Evolutionary conservation across 37 sponge, comb jelly and placozoan species (phyloP), one percentile per base, ranked within the genome.

Genomic region (Dysidea cf. avara): DNA sequence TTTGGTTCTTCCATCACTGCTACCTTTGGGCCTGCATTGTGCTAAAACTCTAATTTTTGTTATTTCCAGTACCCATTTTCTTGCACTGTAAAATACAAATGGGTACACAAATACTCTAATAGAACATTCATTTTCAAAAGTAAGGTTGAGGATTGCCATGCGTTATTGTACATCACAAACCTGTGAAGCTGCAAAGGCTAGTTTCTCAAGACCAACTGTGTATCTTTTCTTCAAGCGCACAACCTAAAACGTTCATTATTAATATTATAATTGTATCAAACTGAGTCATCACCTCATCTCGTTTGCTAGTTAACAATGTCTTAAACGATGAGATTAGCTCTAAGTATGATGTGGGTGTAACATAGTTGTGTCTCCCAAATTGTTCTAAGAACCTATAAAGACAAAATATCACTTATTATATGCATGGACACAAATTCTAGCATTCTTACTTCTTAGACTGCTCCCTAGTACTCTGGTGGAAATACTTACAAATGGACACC

Each of bases 271-370:
- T n/a, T n/a, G n/a, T n/a, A n/a, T n/a, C n/a, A n/a, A n/a, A n/a
- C n/a, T n/a, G n/a, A n/a, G 83, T 89, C 46, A 79, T 35, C 2
- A 98, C 82, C 38, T 83, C 86, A n/a, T 82, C 82, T 74, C 91
- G 83, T 61, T 94, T 98, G 62, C 48, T 76, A 14, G 72, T 69
- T 52, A 98, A 52, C 32, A 98, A 80, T 21, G 68, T 53, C 80
- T 98, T 98, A 81, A 98, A 95, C 7, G 96, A 98, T 0, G 96
- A 92, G 31, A 98, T 98, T 38, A 98, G 86, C 79, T 98, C 99
- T 31, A 98, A 83, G 68, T 98, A 98, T 0, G 96, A 95, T 25
- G 99, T 98, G 3, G 99, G 99, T 12, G 99, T 98, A 4, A 95
- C 90, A 48, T 98, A 98, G 74, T 95, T 98, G 68, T 98, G 92